phyloP scores from a whole-genome alignment of 2,797 vertebrate species.

The Phrynocephalus guinanensis region DNA sequence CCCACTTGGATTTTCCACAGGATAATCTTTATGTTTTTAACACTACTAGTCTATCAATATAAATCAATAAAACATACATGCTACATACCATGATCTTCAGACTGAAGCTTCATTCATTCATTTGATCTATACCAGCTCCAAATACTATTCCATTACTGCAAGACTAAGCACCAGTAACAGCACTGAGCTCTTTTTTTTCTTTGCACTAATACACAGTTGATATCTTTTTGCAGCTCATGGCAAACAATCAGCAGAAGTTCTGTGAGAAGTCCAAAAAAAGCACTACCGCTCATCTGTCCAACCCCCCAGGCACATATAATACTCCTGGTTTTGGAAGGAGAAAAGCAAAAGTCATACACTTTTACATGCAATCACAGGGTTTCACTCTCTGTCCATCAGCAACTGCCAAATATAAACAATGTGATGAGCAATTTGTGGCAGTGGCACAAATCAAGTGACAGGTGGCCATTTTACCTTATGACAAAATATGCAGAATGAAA shows the following conservation, averaged over 20 bases:
- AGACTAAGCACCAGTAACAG: too few relatives aligned
- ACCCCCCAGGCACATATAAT: too few relatives aligned
- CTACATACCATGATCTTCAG: too few relatives aligned
- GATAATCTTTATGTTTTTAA: too few relatives aligned
- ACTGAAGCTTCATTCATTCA: too few relatives aligned
- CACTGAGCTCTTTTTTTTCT: too few relatives aligned
- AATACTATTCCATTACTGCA: too few relatives aligned
- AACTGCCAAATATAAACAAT: slow-evolving; percentile 11
- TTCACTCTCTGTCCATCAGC: not conserved
- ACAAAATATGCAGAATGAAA: slow-evolving; percentile 12
- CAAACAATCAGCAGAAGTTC: not conserved
- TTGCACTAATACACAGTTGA: too few relatives aligned
- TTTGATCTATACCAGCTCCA: too few relatives aligned
- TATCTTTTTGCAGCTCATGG: not conserved
- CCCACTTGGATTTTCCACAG: too few relatives aligned
- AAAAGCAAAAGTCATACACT: not conserved
- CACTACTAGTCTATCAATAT: too few relatives aligned
- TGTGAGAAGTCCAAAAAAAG: not conserved
- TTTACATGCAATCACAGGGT: not conserved
- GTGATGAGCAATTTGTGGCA: accelerated
- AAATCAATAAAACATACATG: too few relatives aligned
- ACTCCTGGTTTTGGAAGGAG: not conserved
- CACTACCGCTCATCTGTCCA: not conserved
- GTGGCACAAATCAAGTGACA: slow-evolving; percentile 2
- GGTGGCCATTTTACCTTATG: not conserved